Conservation (phyloP, 37 sponge, comb jelly and placozoan genomes). For the Ianthella basta region DNA sequence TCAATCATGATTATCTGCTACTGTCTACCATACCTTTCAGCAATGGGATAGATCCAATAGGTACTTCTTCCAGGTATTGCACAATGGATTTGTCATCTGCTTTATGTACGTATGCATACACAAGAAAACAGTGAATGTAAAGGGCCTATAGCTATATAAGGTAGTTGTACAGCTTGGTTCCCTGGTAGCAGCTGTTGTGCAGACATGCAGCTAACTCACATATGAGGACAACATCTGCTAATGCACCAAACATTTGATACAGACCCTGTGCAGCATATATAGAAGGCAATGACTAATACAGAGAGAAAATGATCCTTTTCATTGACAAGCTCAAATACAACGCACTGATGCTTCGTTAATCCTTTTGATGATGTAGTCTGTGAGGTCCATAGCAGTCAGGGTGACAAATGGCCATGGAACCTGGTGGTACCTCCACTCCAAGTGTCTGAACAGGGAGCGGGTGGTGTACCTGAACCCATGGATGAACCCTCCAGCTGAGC, state of each 20-base stretch:
- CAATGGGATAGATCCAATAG: slow-evolving; percentile 59
- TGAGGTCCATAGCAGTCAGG: slow-evolving; percentile 55
- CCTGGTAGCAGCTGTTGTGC: no score
- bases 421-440: slow-evolving; percentile 85
- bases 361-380: slow-evolving; percentile 71
- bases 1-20: no score
- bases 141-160: not conserved
- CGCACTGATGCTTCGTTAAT: slow-evolving; percentile 95
- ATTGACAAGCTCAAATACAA: no score
- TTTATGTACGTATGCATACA: no score
- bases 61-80: slow-evolving; percentile 87
- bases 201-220: no score
- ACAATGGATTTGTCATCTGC: slow-evolving; percentile 50
- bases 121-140: no score
- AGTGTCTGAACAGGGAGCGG: slow-evolving; percentile 70
- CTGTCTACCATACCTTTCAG: slow-evolving; percentile 53
- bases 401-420: slow-evolving; percentile 85
- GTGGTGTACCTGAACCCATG: slow-evolving; percentile 96
- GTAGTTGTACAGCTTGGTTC: no score
- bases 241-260: slow-evolving; percentile 92
- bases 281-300: no score
- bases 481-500: slow-evolving; percentile 98
- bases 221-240: slow-evolving; percentile 78
- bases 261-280: no score
- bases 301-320: no score